phyloP scores from a whole-genome alignment of 2,797 vertebrate species.

The Pitangus sulphuratus region DNA sequence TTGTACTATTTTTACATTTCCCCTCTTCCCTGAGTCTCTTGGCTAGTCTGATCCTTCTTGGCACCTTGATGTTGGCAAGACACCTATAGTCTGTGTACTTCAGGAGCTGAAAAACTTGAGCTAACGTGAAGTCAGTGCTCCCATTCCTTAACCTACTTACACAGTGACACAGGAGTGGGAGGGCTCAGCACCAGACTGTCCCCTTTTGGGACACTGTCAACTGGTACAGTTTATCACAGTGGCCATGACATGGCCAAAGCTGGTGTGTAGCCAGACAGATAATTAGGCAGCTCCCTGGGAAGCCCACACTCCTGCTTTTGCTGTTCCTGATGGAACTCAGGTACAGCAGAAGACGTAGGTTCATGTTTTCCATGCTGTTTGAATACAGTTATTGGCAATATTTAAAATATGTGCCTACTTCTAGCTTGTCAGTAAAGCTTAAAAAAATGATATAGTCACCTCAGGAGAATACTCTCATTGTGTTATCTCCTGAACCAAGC shows the following conservation, averaged over 20 bases:
- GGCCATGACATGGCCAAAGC: background rate
- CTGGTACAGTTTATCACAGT: background rate
- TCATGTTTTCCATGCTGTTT: background rate
- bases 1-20: background rate
- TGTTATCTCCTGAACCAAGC: constrained; percentile 15
- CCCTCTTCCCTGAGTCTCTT: background rate
- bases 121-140: rapidly evolving
- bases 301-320: background rate
- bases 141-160: background rate
- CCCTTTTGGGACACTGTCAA: background rate
- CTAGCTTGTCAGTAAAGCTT: background rate
- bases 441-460: background rate
- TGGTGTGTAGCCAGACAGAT: background rate
- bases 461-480: constrained; percentile 42
- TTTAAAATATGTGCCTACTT: constrained; percentile 34
- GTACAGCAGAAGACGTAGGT: background rate
- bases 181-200: background rate
- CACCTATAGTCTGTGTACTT: background rate
- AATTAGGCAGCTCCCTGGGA: background rate
- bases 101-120: rapidly evolving
- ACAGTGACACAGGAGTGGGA: background rate
- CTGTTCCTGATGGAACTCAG: background rate
- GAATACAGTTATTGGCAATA: background rate
- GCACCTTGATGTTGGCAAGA: background rate
- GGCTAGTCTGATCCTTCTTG: background rate